Conservation (phyloP, 1,140 invertebrate species). For the Rhopalosiphum padi region DNA sequence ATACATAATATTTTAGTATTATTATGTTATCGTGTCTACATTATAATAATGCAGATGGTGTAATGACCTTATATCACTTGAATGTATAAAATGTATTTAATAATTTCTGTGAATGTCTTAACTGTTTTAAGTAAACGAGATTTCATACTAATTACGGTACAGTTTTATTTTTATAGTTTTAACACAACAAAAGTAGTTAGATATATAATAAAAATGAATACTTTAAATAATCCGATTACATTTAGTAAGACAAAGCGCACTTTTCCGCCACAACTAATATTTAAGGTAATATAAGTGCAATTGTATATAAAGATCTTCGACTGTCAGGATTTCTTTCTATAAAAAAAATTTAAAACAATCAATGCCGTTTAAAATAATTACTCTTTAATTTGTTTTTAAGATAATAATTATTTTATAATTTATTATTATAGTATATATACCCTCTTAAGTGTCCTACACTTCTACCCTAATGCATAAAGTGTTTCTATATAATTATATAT, state of each 20-base stretch:
- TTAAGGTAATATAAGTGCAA: background rate
- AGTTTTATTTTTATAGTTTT: background rate
- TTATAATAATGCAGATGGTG: background rate
- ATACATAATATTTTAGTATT: background rate
- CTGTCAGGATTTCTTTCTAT: background rate
- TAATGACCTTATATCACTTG: slow-evolving; percentile 14
- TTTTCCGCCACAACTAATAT: background rate
- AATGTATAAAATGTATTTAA: no score
- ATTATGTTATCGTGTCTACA: background rate
- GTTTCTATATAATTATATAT: background rate
- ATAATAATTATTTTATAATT: background rate
- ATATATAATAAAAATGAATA: background rate
- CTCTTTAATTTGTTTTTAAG: background rate
- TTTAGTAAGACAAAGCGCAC: background rate
- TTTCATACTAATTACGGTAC: background rate
- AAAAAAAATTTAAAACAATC: background rate
- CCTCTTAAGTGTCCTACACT: background rate
- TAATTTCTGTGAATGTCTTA: background rate
- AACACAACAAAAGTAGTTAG: background rate
- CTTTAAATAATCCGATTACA: background rate
- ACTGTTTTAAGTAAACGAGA: slow-evolving; percentile 7
- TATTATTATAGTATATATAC: background rate
- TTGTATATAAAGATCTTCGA: background rate
- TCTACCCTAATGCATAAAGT: background rate
- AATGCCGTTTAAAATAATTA: no score